Conservation (phyloP, 2,888 invertebrate genomes). For the Callosobruchus maculatus region DNA sequence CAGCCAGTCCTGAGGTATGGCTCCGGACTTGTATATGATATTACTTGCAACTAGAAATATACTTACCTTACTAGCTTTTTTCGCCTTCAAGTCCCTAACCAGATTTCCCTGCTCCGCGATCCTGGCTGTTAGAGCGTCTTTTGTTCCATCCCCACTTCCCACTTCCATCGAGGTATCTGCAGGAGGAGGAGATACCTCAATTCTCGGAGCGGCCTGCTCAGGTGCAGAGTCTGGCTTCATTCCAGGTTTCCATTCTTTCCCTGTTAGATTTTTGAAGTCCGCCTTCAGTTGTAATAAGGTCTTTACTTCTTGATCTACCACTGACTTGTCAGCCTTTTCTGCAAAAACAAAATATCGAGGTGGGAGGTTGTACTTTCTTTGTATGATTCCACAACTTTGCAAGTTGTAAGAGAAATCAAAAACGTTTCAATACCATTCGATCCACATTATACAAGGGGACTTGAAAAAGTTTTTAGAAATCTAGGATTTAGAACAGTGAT, state of each 20-base stretch:
- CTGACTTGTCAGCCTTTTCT: slow-evolving; percentile 53
- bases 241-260: slow-evolving; percentile 55
- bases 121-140: slow-evolving; percentile 43
- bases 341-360: slow-evolving; percentile 26
- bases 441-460: too few species aligned
- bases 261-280: slow-evolving; percentile 69
- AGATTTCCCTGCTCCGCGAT: slow-evolving; percentile 60
- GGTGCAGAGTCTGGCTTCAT: not conserved
- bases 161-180: slow-evolving; percentile 46
- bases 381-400: too few species aligned
- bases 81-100: slow-evolving; percentile 56
- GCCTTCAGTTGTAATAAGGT: slow-evolving; percentile 56
- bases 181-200: slow-evolving; percentile 41
- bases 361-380: too few species aligned
- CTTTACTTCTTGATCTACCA: slow-evolving; percentile 57
- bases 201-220: slow-evolving; percentile 56
- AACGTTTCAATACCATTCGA: too few species aligned
- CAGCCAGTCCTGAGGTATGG: too few species aligned
- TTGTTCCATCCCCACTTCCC: slow-evolving; percentile 45
- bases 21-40: too few species aligned
- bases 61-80: slow-evolving; percentile 46
- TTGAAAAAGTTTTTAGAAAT: too few species aligned
- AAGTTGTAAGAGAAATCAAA: too few species aligned
- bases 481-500: too few species aligned
- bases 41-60: not conserved